These are phyloP conservation scores for Drosophila carrolli DNA, from an alignment of 1,140 invertebrate genomes.

Conservation along the genomic window DNA sequence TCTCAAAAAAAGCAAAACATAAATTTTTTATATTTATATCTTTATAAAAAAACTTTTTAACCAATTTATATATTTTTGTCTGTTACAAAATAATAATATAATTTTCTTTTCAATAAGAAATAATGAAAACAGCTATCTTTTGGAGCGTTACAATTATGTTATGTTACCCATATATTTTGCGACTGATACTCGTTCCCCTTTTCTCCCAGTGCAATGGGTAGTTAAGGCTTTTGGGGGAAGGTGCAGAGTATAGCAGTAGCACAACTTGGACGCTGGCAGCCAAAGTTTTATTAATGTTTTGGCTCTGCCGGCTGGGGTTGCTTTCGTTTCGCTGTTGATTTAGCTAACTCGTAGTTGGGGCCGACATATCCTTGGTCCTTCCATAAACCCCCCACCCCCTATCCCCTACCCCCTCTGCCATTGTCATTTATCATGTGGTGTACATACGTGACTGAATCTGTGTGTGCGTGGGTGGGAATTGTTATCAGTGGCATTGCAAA, in stretches of 20 bases:
- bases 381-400: neutral
- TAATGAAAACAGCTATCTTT: neutral
- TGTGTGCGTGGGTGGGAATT: constrained; percentile 34
- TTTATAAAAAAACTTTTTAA: no score
- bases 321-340: constrained; percentile 68
- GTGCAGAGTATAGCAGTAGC: neutral
- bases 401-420: neutral
- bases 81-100: no score
- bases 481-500: constrained; percentile 75
- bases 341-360: constrained; percentile 53
- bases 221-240: constrained; percentile 5
- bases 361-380: constrained; percentile 39
- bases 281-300: constrained; percentile 79
- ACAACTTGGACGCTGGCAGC: constrained; percentile 62
- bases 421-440: constrained; percentile 59
- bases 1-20: no score
- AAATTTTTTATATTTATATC: no score
- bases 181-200: neutral
- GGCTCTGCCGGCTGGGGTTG: constrained; percentile 42
- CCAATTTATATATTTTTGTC: no score
- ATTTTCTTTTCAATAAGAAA: no score
- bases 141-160: neutral
- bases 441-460: neutral
- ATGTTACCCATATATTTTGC: neutral
- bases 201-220: constrained; percentile 8